phyloP scores from a whole-genome alignment of 2,113 vertebrate genomes.

The Pygoscelis adeliae region DNA sequence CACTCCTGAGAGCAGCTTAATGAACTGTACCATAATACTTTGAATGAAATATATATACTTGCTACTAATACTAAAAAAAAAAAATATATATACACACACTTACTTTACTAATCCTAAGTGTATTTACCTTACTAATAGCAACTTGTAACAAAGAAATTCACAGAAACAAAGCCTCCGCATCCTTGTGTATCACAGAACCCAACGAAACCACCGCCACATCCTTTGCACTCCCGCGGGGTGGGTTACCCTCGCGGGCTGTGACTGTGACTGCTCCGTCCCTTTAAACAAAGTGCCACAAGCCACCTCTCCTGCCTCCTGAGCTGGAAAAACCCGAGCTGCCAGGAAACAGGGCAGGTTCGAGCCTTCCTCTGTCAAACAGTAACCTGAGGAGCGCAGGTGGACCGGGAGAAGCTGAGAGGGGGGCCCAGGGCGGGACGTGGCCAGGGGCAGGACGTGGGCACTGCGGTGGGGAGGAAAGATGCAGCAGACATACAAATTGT shows the following conservation, averaged over 20 bases:
- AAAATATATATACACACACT: no score
- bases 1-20: background rate
- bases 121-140: background rate
- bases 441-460: background rate
- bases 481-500: fast-evolving
- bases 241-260: fast-evolving
- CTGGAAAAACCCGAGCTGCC: background rate
- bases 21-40: fast-evolving
- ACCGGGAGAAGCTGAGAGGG: background rate
- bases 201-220: fast-evolving
- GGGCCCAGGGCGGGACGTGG: background rate
- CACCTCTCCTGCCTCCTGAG: background rate
- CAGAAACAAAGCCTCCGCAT: background rate
- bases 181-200: background rate
- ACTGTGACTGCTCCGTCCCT: background rate
- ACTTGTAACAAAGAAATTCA: background rate
- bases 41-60: background rate
- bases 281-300: background rate
- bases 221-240: fast-evolving
- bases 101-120: background rate
- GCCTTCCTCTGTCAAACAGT: background rate
- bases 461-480: background rate
- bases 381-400: background rate
- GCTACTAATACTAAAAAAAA: background rate
- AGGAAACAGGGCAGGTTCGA: background rate